Evolutionary conservation across 2,797 vertebrate genomes (phyloP).

Genomic region (Sciaenops ocellatus): DNA sequence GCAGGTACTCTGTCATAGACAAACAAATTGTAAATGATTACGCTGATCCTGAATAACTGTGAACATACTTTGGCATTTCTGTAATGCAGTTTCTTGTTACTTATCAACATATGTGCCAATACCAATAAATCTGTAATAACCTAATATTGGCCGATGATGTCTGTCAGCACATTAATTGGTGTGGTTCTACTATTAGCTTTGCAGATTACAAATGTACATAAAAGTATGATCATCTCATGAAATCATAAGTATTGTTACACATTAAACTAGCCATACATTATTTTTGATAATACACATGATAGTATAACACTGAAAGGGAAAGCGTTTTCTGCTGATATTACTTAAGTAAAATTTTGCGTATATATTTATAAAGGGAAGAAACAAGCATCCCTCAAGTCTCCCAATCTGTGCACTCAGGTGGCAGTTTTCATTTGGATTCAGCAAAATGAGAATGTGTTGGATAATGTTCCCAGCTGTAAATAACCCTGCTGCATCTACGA

Average conservation of each 20-base stretch:
- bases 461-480: slow-evolving; percentile 87
- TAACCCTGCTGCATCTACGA: slow-evolving; percentile 81
- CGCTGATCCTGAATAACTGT: background rate
- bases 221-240: background rate
- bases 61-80: background rate
- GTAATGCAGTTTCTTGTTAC: background rate
- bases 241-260: background rate
- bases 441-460: slow-evolving; percentile 72
- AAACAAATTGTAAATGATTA: background rate
- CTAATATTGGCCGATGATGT: background rate
- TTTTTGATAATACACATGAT: background rate
- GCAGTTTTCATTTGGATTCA: slow-evolving; percentile 78
- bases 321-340: slow-evolving; percentile 6
- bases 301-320: background rate
- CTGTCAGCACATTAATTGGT: background rate
- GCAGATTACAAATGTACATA: background rate
- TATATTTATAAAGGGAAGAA: slow-evolving; percentile 15
- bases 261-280: background rate
- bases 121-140: slow-evolving; percentile 14
- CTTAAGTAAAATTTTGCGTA: background rate
- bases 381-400: slow-evolving; percentile 11
- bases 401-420: slow-evolving; percentile 60
- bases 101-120: slow-evolving; percentile 13
- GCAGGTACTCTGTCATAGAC: background rate
- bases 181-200: background rate